phyloP scores from a whole-genome alignment of 1,140 invertebrate species.

The Drosophila nigrodunni region DNA sequence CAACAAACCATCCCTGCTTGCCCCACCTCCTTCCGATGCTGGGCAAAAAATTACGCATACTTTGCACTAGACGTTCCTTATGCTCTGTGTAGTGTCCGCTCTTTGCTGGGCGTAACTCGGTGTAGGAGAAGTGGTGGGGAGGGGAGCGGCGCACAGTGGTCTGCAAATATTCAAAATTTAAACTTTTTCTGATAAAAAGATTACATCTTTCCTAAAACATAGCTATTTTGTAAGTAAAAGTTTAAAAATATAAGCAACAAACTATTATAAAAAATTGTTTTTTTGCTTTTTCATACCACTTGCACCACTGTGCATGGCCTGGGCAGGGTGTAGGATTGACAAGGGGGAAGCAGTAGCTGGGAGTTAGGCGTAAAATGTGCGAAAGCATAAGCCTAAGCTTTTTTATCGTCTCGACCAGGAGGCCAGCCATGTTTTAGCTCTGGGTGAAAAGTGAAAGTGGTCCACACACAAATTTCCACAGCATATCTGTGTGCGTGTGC shows the following conservation, averaged over 20 bases:
- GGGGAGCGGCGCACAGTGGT: too few species aligned
- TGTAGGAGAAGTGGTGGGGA: too few species aligned
- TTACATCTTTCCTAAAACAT: too few species aligned
- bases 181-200: too few species aligned
- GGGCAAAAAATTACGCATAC: conserved; percentile 66
- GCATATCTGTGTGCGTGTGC: conserved; percentile 30
- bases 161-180: too few species aligned
- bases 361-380: conserved; percentile 66
- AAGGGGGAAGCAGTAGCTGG: background rate
- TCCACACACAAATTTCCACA: conserved; percentile 45
- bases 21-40: background rate
- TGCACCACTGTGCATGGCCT: too few species aligned
- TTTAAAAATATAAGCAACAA: too few species aligned
- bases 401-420: conserved; percentile 78
- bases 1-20: conserved; percentile 1
- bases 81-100: conserved; percentile 33
- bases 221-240: too few species aligned
- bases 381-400: conserved; percentile 81
- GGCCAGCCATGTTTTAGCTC: conserved; percentile 46
- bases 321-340: background rate
- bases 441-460: conserved; percentile 66
- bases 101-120: conserved; percentile 17
- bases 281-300: too few species aligned
- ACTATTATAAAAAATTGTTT: too few species aligned
- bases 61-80: conserved; percentile 66